phyloP scores from a whole-genome alignment of 92 coral and sea anemone species.

The Pocillopora grandis region DNA sequence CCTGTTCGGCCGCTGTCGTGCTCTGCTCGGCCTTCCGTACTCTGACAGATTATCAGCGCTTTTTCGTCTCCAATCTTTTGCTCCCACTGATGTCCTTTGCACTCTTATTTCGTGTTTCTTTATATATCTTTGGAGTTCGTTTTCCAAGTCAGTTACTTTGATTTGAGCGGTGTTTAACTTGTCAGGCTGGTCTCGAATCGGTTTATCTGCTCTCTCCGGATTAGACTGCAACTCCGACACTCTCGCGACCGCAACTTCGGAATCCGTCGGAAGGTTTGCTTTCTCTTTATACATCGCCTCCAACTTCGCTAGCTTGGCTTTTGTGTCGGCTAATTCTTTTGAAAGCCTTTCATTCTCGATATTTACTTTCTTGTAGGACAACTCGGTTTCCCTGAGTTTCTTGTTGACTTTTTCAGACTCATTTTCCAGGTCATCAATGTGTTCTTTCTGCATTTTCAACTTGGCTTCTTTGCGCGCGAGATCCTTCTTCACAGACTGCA shows the following conservation, averaged over 20 bases:
- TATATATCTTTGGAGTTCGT: conserved; percentile 75
- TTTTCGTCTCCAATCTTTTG: conserved; percentile 16
- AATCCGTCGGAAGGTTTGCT: conserved; percentile 37
- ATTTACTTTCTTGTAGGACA: conserved; percentile 47
- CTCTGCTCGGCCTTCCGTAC: conserved; percentile 21
- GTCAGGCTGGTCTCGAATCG: conserved; percentile 67
- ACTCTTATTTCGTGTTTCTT: conserved; percentile 69
- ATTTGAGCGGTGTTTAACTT: conserved; percentile 73
- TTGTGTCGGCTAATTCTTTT: conserved; percentile 64
- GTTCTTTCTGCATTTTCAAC: conserved; percentile 66
- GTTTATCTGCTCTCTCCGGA: conserved; percentile 43
- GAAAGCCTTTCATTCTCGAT: conserved; percentile 74
- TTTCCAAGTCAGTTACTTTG: conserved; percentile 70
- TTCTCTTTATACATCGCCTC: conserved; percentile 53
- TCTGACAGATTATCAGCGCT: conserved; percentile 9
- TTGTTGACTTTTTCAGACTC: conserved; percentile 58
- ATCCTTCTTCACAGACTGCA: conserved; percentile 74
- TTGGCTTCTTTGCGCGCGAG: conserved; percentile 68
- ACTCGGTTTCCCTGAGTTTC: conserved; percentile 69
- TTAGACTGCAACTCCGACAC: conserved; percentile 18
- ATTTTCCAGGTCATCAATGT: conserved; percentile 63
- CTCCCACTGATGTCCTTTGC: conserved; percentile 54
- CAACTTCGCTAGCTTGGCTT: conserved; percentile 48
- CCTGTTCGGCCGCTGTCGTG: conserved; percentile 29
- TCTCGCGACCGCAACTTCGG: conserved; percentile 36